Evolutionary conservation across 1,140 invertebrate species (phyloP), one percentile per base, ranked within the genome.

Genomic region (Heliothis subflexa): DNA sequence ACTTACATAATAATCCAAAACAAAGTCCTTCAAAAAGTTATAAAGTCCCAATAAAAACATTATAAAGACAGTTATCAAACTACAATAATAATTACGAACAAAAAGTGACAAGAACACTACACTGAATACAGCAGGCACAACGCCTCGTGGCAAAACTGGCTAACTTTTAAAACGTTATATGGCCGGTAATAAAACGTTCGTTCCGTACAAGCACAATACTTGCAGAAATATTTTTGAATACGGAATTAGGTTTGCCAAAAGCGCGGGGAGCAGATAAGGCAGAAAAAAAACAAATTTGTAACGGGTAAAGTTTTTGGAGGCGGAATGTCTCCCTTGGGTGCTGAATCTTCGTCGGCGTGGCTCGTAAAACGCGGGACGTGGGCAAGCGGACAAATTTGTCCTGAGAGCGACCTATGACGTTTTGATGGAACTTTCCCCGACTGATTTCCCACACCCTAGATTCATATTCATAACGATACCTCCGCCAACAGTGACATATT

Each of bases 271-370:
- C 93, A 94, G 93, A 93, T 93, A 93, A 93, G 90, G 91, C 91
- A 92, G 89, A 91, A 94, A 93, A 93, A 94, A 94, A 94, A 94
- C 93, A 93, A 94, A 94, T 94, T 94, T 94, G 93, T 94, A 94
- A 94, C 93, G 93, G 93, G 92, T 94, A 94, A 94, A 93, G 91
- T 94, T 94, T 94, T 94, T 93, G 91, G 93, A 94, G 91, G 92
- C 91, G 85, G 89, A 93, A 94, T 94, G 91, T 90, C 79, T 93
- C 93, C 92, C 93, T 89, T 85, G 93, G 93, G 93, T 91, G 93
- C 93, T 93, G 93, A 94, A 91, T 94, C 93, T 93, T 93, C 92
- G 90, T 89, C 88, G 91, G 89, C 90, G 89, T 84, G 83, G 91
- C 85, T 94, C 93, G 92, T 94, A 94, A 94, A 94, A 93, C 86